Percentiles rank a stretch among this genome's conserved stretches.
Evolutionary conservation across 2,888 invertebrate genomes (phyloP).

Genomic region (Deroplatys truncata): DNA sequence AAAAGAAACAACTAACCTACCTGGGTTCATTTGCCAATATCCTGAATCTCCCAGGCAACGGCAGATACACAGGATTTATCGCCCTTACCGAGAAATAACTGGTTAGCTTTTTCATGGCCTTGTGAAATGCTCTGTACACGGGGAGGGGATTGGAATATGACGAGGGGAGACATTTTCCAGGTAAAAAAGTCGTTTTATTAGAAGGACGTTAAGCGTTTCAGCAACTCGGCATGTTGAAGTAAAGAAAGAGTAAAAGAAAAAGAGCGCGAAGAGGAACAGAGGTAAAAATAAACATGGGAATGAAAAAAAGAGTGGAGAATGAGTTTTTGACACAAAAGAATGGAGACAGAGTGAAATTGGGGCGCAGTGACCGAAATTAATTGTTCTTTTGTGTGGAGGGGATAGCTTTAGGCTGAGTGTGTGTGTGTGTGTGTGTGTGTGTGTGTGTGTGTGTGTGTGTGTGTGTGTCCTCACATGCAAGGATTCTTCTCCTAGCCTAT

Average conservation of each 20-base stretch:
- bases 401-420: neutral
- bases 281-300: slow-evolving; percentile 14
- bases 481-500: neutral
- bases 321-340: slow-evolving; percentile 18
- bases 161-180: neutral
- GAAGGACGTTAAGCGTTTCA: neutral
- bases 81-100: no score
- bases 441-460: neutral
- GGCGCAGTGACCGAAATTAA: slow-evolving; percentile 25
- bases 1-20: no score
- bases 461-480: neutral
- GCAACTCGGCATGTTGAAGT: no score
- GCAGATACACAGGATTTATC: no score
- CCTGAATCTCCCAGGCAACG: no score
- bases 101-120: no score
- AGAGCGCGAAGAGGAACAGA: neutral
- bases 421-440: neutral
- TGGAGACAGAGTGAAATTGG: slow-evolving; percentile 18
- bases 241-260: neutral
- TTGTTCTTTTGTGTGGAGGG: slow-evolving; percentile 21
- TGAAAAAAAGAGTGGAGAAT: slow-evolving; percentile 14
- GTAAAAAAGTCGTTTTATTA: neutral
- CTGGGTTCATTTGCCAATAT: no score
- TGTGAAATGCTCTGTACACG: neutral
- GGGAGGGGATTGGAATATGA: neutral